A percentile compares a stretch with the other conserved stretches of the same genome.
phyloP scores from a whole-genome alignment of 2,797 vertebrate species.

The Serranus cabrilla region DNA sequence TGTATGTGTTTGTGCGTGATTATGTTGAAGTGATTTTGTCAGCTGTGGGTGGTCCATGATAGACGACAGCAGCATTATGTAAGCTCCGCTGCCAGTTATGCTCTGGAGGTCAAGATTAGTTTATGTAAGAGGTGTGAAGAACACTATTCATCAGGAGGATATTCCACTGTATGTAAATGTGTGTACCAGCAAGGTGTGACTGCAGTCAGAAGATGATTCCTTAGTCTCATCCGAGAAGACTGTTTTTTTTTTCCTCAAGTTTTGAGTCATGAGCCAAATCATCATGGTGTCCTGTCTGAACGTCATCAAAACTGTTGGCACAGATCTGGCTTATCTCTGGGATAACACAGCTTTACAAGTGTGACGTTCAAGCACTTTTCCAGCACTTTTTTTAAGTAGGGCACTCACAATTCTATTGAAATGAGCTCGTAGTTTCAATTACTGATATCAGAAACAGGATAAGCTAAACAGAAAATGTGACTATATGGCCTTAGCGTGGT shows the following conservation, averaged over 20 bases:
- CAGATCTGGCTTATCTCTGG: neutral
- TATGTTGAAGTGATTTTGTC: constrained; percentile 50
- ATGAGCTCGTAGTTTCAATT: too few species aligned
- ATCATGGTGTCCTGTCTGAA: neutral
- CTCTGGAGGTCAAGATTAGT: constrained; percentile 49
- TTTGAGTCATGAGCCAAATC: constrained; percentile 6
- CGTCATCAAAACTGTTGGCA: neutral
- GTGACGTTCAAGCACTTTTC: too few species aligned
- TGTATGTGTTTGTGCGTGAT: constrained; percentile 52
- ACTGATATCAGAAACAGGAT: too few species aligned
- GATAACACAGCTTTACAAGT: too few species aligned
- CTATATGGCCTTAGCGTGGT: too few species aligned
- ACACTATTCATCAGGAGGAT: constrained; percentile 23
- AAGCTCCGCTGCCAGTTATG: constrained; percentile 47
- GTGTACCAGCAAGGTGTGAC: too few species aligned
- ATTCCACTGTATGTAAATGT: constrained; percentile 12
- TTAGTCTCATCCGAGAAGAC: neutral
- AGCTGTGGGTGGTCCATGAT: constrained; percentile 65
- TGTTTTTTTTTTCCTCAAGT: neutral
- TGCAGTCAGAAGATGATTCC: constrained; percentile 7
- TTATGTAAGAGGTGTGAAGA: constrained; percentile 48
- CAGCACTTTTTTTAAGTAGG: too few species aligned
- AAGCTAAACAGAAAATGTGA: too few species aligned
- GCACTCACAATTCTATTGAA: too few species aligned
- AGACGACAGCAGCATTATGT: constrained; percentile 60